Evolutionary conservation across 1,140 invertebrate species (phyloP).

Genomic region (Neotoxoptera formosana): DNA sequence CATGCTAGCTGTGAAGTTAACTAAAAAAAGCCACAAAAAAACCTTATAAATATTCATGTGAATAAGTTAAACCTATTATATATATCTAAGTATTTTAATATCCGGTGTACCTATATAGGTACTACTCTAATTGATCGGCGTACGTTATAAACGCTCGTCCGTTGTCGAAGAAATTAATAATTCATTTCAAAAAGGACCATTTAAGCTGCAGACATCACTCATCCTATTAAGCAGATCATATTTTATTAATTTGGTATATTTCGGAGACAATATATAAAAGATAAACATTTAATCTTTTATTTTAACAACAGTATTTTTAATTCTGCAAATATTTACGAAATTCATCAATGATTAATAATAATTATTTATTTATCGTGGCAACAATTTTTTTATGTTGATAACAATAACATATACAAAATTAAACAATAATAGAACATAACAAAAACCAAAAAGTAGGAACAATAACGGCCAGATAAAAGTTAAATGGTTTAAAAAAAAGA

Average conservation of each 20-base stretch:
- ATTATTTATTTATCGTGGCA: too few species aligned
- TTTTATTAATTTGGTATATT: not conserved
- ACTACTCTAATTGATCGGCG: not conserved
- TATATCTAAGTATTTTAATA: not conserved
- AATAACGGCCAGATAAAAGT: too few species aligned
- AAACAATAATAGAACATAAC: too few species aligned
- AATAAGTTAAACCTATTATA: not conserved
- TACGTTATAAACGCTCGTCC: not conserved
- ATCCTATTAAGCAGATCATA: not conserved
- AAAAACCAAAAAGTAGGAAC: too few species aligned
- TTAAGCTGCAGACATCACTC: not conserved
- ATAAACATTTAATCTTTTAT: not conserved
- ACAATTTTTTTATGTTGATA: too few species aligned
- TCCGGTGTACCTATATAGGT: not conserved
- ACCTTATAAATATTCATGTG: conserved; percentile 11
- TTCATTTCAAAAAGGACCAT: not conserved
- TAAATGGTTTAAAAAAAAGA: too few species aligned
- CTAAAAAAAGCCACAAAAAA: not conserved
- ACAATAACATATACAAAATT: too few species aligned
- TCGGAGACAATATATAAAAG: not conserved
- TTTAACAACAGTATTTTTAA: not conserved
- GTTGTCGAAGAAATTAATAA: conserved; percentile 28
- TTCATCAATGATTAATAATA: too few species aligned
- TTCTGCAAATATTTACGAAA: not conserved
- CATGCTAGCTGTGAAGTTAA: not conserved